Percentiles rank a stretch among this genome's conserved stretches.
phyloP scores from a whole-genome alignment of 2,113 vertebrate genomes.

The Vicugna pacos region DNA sequence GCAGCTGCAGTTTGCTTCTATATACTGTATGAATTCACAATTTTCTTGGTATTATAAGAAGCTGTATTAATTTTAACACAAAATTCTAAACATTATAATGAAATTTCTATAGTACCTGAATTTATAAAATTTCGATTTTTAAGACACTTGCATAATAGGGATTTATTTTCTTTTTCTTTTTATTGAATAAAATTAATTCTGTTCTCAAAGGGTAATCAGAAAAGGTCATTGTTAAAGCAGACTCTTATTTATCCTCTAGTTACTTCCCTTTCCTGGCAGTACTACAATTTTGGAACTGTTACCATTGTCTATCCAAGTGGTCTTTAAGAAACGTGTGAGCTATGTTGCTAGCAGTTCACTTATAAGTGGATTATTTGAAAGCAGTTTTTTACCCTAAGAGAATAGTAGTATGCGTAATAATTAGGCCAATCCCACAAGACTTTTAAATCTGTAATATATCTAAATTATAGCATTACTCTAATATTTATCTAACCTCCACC shows the following conservation, averaged over 20 bases:
- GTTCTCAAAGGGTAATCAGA: background rate
- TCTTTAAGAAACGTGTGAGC: conserved; percentile 21
- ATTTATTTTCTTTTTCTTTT: conserved; percentile 43
- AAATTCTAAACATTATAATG: conserved; percentile 30
- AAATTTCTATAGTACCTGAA: background rate
- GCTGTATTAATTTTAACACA: conserved; percentile 46
- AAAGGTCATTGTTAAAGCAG: conserved; percentile 13
- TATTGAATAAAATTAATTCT: conserved; percentile 54
- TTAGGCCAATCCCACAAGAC: conserved; percentile 6
- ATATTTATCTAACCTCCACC: background rate
- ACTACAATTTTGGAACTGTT: background rate
- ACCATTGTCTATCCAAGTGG: background rate
- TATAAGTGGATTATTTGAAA: conserved; percentile 28
- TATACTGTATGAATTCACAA: conserved; percentile 67
- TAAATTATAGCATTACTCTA: background rate
- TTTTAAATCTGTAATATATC: conserved; percentile 22
- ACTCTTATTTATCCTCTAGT: background rate
- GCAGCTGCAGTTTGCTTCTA: conserved; percentile 57
- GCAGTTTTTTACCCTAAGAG: background rate
- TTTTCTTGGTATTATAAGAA: conserved; percentile 22
- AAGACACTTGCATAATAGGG: background rate
- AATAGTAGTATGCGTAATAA: background rate
- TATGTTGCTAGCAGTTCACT: background rate
- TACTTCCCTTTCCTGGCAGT: background rate
- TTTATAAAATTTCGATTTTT: conserved; percentile 42